A percentile compares a stretch with the other conserved stretches of the same genome.
Conservation (phyloP, 2,888 invertebrate genomes). For the Eumacrocentrus americanus region DNA sequence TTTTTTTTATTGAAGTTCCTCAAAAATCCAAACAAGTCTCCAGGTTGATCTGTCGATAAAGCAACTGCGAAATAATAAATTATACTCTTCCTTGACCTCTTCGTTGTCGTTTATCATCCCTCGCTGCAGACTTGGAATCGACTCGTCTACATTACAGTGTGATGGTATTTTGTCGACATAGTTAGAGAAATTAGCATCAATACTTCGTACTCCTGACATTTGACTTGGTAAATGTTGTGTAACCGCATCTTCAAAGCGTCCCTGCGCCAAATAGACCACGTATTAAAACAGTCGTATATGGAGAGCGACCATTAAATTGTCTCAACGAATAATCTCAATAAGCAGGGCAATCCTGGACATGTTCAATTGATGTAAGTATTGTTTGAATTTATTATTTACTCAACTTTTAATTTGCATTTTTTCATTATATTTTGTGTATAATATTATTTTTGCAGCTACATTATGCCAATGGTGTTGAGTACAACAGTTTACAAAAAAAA, state of each 20-base stretch:
- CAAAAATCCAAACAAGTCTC: slow-evolving; percentile 60
- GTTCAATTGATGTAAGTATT: too few relatives aligned
- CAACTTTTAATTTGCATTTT: too few relatives aligned
- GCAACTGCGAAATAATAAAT: slow-evolving; percentile 73
- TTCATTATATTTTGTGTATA: too few relatives aligned
- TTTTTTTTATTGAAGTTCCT: slow-evolving; percentile 51
- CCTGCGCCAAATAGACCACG: slow-evolving; percentile 92
- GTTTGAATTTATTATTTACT: too few relatives aligned
- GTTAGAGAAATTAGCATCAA: slow-evolving; percentile 77
- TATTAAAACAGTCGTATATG: slow-evolving; percentile 81
- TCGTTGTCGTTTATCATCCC: slow-evolving; percentile 71
- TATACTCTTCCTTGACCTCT: slow-evolving; percentile 65
- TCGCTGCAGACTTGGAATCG: slow-evolving; percentile 88
- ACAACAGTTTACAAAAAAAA: too few relatives aligned
- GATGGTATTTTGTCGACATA: slow-evolving; percentile 79
- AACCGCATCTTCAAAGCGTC: slow-evolving; percentile 93
- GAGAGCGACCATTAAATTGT: too few relatives aligned
- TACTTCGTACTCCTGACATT: slow-evolving; percentile 73
- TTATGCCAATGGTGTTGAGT: too few relatives aligned
- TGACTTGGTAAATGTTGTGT: slow-evolving; percentile 85
- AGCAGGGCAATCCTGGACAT: too few relatives aligned
- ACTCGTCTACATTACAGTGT: slow-evolving; percentile 79
- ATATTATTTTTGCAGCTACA: too few relatives aligned
- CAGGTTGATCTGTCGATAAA: slow-evolving; percentile 72
- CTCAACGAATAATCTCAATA: too few relatives aligned